phyloP scores from a whole-genome alignment of 2,797 vertebrate genomes.

The Florisuga fusca region DNA sequence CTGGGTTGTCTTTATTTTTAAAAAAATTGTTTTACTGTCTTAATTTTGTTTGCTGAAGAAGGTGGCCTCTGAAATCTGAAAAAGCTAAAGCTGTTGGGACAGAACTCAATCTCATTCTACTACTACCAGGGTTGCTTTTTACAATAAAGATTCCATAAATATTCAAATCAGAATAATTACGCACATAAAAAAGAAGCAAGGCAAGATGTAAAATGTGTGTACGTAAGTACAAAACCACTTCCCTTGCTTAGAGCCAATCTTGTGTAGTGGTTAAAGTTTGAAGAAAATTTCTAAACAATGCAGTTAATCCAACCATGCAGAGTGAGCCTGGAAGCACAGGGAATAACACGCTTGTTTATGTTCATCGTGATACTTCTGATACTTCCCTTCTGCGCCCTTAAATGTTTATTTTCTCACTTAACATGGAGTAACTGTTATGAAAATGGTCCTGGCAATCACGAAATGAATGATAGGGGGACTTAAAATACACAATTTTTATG shows the following conservation, averaged over 20 bases:
- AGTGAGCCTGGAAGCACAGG: neutral
- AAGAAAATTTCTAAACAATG: neutral
- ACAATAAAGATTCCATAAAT: neutral
- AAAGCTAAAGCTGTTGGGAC: neutral
- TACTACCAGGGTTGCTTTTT: neutral
- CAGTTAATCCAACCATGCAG: neutral
- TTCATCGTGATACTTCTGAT: neutral
- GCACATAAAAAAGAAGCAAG: neutral
- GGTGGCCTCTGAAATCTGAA: neutral
- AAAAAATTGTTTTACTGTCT: neutral
- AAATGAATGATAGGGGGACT: neutral
- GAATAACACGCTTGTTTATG: neutral
- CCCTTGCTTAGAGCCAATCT: neutral
- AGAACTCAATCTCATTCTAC: neutral
- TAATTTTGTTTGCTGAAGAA: neutral
- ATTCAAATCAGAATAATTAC: neutral
- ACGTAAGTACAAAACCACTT: neutral
- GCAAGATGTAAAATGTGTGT: neutral
- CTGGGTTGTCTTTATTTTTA: neutral
- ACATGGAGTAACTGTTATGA: neutral
- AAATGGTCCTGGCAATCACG: neutral
- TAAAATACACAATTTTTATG: neutral
- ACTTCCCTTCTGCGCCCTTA: neutral
- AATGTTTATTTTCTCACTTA: neutral
- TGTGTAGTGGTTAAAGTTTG: neutral